Conservation (phyloP, 2,888 invertebrate genomes). For the Drosophila mayaguana region DNA sequence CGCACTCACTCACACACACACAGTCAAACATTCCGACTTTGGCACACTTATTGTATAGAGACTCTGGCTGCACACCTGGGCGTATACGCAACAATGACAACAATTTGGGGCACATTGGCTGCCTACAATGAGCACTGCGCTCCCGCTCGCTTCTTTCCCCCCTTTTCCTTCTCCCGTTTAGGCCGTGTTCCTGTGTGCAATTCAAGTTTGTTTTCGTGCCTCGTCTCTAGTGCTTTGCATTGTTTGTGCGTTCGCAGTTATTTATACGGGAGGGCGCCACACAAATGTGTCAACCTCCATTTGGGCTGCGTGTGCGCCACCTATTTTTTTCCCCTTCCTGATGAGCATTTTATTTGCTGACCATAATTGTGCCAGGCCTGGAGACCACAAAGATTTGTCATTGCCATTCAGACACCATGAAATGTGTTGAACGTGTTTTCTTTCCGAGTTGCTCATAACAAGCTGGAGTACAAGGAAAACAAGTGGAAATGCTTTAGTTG, state of each 20-base stretch:
- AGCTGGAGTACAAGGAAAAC: neutral
- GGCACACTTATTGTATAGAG: slow-evolving; percentile 14
- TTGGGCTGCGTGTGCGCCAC: slow-evolving; percentile 10
- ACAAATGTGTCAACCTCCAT: slow-evolving; percentile 14
- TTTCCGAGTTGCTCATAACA: slow-evolving; percentile 28
- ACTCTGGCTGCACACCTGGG: slow-evolving; percentile 47
- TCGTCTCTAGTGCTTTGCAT: slow-evolving; percentile 25
- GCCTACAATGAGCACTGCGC: slow-evolving; percentile 35
- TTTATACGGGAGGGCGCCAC: slow-evolving; percentile 48
- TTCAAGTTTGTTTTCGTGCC: slow-evolving; percentile 55
- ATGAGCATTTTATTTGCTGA: slow-evolving; percentile 67
- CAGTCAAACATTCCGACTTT: slow-evolving; percentile 9
- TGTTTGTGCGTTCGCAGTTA: slow-evolving; percentile 59
- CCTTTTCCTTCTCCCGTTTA: too few relatives aligned
- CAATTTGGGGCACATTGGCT: slow-evolving; percentile 52
- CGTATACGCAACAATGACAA: slow-evolving; percentile 50
- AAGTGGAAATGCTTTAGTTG: neutral
- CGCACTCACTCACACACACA: slow-evolving; percentile 18
- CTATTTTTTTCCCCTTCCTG: slow-evolving; percentile 23
- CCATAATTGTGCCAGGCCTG: slow-evolving; percentile 59
- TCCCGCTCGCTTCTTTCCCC: neutral
- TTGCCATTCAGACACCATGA: slow-evolving; percentile 32
- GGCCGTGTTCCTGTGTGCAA: slow-evolving; percentile 42
- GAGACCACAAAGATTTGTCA: slow-evolving; percentile 61
- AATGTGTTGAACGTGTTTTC: slow-evolving; percentile 60